phyloP scores from a whole-genome alignment of 2,113 vertebrate species.

The Xenus cinereus region DNA sequence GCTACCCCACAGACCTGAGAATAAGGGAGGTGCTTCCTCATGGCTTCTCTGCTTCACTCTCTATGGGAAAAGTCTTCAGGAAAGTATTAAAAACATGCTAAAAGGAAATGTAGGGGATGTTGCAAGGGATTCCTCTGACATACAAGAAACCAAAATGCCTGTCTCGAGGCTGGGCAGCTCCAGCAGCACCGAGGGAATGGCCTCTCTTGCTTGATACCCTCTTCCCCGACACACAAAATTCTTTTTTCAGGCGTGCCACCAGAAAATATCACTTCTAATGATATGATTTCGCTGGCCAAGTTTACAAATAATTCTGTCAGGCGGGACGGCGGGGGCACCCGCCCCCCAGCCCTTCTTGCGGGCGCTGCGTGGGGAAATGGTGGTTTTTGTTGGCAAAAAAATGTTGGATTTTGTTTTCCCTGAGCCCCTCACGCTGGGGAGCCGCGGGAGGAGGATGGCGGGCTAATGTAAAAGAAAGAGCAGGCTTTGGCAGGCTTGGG shows the following conservation, averaged over 20 bases:
- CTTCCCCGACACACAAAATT: not conserved
- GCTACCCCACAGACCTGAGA: not conserved
- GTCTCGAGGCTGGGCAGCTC: fast-evolving
- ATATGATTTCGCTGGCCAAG: not conserved
- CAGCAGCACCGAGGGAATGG: not conserved
- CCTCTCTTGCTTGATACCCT: fast-evolving
- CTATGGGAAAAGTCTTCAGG: not conserved
- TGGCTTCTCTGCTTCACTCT: not conserved
- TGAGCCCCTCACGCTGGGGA: not conserved
- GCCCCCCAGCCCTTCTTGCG: not conserved
- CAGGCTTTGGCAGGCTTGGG: not conserved
- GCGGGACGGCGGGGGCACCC: fast-evolving
- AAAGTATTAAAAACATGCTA: not conserved
- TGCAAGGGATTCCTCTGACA: not conserved
- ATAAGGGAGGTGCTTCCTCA: not conserved
- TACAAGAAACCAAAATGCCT: not conserved
- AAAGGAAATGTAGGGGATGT: not conserved
- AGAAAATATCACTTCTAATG: not conserved
- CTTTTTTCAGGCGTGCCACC: not conserved
- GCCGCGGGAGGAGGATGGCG: not conserved
- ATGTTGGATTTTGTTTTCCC: not conserved
- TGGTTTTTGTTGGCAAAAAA: constrained; percentile 2
- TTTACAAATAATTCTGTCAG: not conserved
- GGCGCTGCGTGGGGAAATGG: not conserved
- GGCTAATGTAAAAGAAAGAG: not conserved